Evolutionary conservation across 2,888 invertebrate species (phyloP).

Genomic region (Hirtodrosophila histrioides): DNA sequence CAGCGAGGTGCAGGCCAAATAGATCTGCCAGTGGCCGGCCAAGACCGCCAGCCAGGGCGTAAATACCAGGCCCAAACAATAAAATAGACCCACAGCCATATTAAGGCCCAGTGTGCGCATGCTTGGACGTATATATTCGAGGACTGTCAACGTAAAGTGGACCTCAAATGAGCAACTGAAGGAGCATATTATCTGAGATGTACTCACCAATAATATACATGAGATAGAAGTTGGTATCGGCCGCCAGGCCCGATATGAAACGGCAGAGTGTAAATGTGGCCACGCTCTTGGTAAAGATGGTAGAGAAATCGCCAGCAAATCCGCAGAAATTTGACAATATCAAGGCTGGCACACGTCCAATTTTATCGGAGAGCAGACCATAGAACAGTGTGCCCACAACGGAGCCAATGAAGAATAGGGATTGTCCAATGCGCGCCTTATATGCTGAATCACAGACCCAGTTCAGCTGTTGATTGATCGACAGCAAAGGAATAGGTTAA

Average conservation of each 20-base stretch:
- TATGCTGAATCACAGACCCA: conserved; percentile 88
- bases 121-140: conserved; percentile 87
- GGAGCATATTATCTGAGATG: too few relatives aligned
- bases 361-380: conserved; percentile 86
- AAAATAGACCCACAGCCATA: conserved; percentile 86
- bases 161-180: conserved; percentile 3
- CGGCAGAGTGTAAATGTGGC: conserved; percentile 85
- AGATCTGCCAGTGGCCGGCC: conserved; percentile 85
- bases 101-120: conserved; percentile 87
- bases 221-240: conserved; percentile 87
- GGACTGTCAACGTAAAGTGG: conserved; percentile 82
- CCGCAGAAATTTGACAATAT: conserved; percentile 86
- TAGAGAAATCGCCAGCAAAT: conserved; percentile 86
- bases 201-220: conserved; percentile 87
- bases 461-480: conserved; percentile 81
- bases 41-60: conserved; percentile 85
- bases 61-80: conserved; percentile 86
- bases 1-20: conserved; percentile 85
- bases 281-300: conserved; percentile 85
- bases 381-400: conserved; percentile 86
- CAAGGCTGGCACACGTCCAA: conserved; percentile 86
- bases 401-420: conserved; percentile 87
- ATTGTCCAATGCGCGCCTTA: conserved; percentile 87
- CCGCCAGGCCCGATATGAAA: conserved; percentile 87
- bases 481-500: neutral